phyloP scores from a whole-genome alignment of 1,140 invertebrate genomes.

The Ylistrum balloti region DNA sequence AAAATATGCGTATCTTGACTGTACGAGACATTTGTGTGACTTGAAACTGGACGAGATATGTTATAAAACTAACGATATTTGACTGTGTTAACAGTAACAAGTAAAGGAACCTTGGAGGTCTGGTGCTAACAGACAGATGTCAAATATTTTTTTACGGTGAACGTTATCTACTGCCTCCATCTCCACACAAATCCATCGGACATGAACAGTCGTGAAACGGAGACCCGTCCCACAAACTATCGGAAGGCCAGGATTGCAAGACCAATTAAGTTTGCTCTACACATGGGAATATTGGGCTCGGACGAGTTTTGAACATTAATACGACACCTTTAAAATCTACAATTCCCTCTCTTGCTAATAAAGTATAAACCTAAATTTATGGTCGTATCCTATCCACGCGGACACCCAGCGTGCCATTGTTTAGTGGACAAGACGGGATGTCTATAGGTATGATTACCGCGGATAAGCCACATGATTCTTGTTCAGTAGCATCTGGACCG shows the following conservation, averaged over 20 bases:
- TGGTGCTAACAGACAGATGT: constrained; percentile 28
- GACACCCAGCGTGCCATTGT: not conserved
- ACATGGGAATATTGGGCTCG: constrained; percentile 5
- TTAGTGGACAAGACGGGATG: not conserved
- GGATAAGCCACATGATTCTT: not conserved
- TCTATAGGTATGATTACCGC: not conserved
- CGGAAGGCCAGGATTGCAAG: not conserved
- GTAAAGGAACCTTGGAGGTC: not conserved
- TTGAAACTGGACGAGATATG: constrained; percentile 10
- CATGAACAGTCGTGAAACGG: not conserved
- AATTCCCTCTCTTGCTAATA: constrained; percentile 2
- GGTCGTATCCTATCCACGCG: not conserved
- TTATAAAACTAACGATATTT: constrained; percentile 30
- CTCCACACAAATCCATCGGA: constrained; percentile 14
- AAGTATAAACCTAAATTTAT: not conserved
- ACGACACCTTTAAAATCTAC: constrained; percentile 34
- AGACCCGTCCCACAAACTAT: not conserved
- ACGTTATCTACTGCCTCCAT: not conserved
- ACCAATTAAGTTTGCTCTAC: constrained; percentile 18
- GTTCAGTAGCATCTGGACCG: constrained; percentile 24
- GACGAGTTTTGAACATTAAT: not conserved
- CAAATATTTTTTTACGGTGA: not conserved
- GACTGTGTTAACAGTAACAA: not conserved
- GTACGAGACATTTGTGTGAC: not conserved
- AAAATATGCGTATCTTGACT: not conserved